These are phyloP conservation scores for Aphidoletes aphidimyza DNA, from an alignment of 2,888 invertebrate genomes.

Conservation along the genomic window DNA sequence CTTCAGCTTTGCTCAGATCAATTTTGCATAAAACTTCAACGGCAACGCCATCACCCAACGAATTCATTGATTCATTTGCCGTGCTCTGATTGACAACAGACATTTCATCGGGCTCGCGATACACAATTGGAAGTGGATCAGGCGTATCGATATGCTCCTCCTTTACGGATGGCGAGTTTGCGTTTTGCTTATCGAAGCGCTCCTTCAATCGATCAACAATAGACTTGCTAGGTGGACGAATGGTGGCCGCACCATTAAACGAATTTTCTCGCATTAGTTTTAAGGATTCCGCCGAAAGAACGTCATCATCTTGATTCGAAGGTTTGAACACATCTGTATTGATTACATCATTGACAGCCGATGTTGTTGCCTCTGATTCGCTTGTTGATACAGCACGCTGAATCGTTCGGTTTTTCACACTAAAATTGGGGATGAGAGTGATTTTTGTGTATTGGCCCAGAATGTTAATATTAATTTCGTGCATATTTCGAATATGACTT, in stretches of 20 bases:
- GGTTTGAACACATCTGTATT: conserved; percentile 50
- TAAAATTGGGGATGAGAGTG: not conserved
- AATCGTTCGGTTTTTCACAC: not conserved
- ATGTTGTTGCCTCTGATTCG: not conserved
- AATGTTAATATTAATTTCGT: conserved; percentile 58
- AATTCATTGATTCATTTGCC: not conserved
- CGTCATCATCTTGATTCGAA: conserved; percentile 46
- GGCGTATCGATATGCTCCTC: not conserved
- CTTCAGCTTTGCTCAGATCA: not conserved
- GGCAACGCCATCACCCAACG: not conserved
- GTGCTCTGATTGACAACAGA: not conserved
- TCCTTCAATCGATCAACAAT: conserved; percentile 56
- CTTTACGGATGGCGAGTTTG: not conserved
- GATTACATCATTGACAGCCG: not conserved
- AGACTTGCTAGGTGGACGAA: not conserved
- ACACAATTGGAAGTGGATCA: not conserved
- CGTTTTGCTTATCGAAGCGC: conserved; percentile 52
- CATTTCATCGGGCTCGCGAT: not conserved
- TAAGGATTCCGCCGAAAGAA: not conserved
- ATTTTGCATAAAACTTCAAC: conserved; percentile 13
- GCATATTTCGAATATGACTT: conserved; percentile 69
- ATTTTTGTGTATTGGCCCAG: conserved; percentile 6
- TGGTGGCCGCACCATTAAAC: conserved; percentile 55
- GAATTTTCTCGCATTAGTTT: conserved; percentile 49
- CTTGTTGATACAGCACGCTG: not conserved